These are phyloP conservation scores for Archegozetes longisetosus DNA, from an alignment of 1,140 invertebrate species.

Conservation along the genomic window DNA sequence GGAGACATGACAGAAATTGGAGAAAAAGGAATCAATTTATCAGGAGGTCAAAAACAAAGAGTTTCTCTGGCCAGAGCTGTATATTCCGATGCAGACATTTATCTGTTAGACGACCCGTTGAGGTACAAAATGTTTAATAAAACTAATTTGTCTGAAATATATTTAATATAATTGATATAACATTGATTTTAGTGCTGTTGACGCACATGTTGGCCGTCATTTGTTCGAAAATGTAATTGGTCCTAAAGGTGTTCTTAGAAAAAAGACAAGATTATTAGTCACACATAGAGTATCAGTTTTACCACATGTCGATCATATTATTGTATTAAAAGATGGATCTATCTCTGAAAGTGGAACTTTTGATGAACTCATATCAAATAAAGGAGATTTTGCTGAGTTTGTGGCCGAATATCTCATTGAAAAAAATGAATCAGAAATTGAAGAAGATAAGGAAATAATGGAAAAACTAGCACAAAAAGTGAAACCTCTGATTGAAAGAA, in stretches of 20 bases:
- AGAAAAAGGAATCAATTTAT: conserved; percentile 30
- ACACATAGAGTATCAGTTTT: conserved; percentile 40
- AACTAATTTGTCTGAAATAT: neutral
- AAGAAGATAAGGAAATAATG: too few relatives aligned
- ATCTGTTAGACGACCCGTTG: conserved; percentile 32
- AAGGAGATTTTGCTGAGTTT: too few relatives aligned
- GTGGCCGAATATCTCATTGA: too few relatives aligned
- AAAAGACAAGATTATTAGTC: conserved; percentile 36
- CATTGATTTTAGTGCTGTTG: conserved; percentile 47
- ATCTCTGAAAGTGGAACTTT: conserved; percentile 34
- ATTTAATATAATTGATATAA: too few relatives aligned
- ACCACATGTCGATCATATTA: conserved; percentile 66
- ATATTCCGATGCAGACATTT: conserved; percentile 23
- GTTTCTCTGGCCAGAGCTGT: conserved; percentile 29
- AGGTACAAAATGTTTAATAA: neutral
- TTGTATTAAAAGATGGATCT: conserved; percentile 57
- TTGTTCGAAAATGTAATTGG: conserved; percentile 83
- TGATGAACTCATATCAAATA: conserved; percentile 27
- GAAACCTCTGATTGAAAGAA: too few relatives aligned
- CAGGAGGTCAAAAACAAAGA: conserved; percentile 32
- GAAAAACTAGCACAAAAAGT: too few relatives aligned
- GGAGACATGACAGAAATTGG: conserved; percentile 34
- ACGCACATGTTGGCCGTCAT: conserved; percentile 84
- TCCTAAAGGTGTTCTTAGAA: conserved; percentile 54
- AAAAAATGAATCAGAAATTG: too few relatives aligned